Percentiles rank a stretch among this genome's conserved stretches.
Evolutionary conservation across 2,113 vertebrate genomes (phyloP).

Genomic region (Pithys albifrons): DNA sequence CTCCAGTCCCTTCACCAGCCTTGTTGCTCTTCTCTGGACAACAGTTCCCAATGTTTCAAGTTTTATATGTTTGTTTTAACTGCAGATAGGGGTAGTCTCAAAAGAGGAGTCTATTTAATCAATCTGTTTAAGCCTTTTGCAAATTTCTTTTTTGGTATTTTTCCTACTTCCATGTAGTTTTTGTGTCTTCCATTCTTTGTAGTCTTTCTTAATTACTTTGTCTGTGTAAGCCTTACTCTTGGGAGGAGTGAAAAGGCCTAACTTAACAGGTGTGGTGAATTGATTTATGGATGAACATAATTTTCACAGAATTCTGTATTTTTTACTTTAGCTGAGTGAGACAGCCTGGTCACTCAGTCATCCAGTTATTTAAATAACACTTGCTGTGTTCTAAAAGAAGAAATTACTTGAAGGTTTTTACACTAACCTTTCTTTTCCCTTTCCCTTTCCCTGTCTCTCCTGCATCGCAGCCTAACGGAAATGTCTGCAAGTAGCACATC

Average conservation of each 20-base stretch:
- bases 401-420: neutral
- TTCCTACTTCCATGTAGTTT: neutral
- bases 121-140: neutral
- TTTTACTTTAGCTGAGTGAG: neutral
- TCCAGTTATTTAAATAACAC: neutral
- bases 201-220: neutral
- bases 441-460: neutral
- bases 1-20: too few species aligned
- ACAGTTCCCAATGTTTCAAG: neutral
- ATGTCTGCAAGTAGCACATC: conserved; percentile 87
- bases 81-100: neutral
- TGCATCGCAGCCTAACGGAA: conserved; percentile 85
- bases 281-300: neutral
- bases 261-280: neutral
- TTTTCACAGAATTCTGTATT: neutral
- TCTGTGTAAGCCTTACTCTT: neutral
- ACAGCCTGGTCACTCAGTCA: neutral
- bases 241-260: neutral
- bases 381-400: neutral
- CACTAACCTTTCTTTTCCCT: neutral
- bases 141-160: neutral
- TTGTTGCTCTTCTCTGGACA: neutral
- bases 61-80: neutral
- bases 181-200: neutral
- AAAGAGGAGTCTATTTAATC: neutral